Evolutionary conservation across 1,140 invertebrate species (phyloP).

Genomic region (Leptopilina clavipes): DNA sequence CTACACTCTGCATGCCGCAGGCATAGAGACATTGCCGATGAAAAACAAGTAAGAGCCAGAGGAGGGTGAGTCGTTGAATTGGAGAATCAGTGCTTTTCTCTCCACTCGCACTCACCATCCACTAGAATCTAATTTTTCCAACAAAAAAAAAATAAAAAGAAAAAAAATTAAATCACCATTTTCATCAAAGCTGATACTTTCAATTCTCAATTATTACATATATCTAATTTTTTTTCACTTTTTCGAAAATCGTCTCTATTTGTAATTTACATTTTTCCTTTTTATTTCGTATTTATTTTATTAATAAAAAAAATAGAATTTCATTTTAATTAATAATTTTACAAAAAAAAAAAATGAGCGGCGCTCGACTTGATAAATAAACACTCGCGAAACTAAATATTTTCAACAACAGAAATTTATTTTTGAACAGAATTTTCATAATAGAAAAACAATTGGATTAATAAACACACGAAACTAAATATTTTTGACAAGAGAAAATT

Average conservation of each 20-base stretch:
- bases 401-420: no score
- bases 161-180: constrained; percentile 4
- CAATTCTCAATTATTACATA: background rate
- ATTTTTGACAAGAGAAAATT: no score
- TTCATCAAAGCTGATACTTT: constrained; percentile 6
- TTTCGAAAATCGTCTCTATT: background rate
- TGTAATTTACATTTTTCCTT: background rate
- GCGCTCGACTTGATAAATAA: no score
- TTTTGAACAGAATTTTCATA: no score
- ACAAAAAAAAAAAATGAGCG: no score
- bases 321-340: no score
- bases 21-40: constrained; percentile 24
- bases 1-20: constrained; percentile 21
- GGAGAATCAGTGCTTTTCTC: constrained; percentile 28
- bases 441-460: no score
- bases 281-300: background rate
- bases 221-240: background rate
- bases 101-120: constrained; percentile 5
- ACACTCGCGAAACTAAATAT: no score
- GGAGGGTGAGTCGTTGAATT: constrained; percentile 9
- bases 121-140: background rate
- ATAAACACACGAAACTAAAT: no score
- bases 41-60: constrained; percentile 22
- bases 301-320: no score
- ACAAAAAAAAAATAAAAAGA: background rate